Base-by-base conservation (phyloP, 2,888 invertebrate species). In the Agriopis marginaria region DNA sequence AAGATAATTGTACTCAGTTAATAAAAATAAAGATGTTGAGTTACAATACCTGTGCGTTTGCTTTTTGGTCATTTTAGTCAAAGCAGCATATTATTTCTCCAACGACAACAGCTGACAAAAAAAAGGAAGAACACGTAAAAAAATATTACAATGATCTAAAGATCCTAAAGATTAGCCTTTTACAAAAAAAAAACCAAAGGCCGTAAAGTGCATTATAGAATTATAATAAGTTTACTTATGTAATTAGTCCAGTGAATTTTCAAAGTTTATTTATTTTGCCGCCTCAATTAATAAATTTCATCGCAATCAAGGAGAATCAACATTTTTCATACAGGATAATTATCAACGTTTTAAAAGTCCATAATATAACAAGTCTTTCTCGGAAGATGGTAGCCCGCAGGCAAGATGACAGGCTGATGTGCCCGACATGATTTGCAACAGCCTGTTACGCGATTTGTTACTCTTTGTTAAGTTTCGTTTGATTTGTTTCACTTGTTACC, bases 381-480 rank as follows among this genome's bases (percentile, higher is more conserved):
- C 54, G 44, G 74, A 76, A 73, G 66, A 50, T 61, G 63, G 63
- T 45, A 62, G 59, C 70, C 79, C 78, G 75, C 76, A 70, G 79
- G 80, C 76, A 58, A 71, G 67, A 68, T 82, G 86, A 85, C 86
- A 84, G 86, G 76, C 79, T 83, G 82, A 86, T 84, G 79, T 81
- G 79, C 76, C 79, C 74, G 74, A 76, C 73, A 79, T 81, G 82
- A 82, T 83, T 83, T 82, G 83, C 80, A 69, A 76, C 73, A 74
- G 59, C 68, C 9, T 73, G 72, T 73, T 78, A 77, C 77, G 60
- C 83, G 82, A 84, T 85, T 85, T 85, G 70, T 73, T 81, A 82
- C 82, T 82, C 78, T 80, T 79, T 82, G 82, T 84, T 83, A 79
- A 79, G 80, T 83, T 79, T 75, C 76, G 32, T 74, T 74, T 83